Evolutionary conservation across 2,888 invertebrate genomes (phyloP).

Genomic region (Nephrocerus scutellatus): DNA sequence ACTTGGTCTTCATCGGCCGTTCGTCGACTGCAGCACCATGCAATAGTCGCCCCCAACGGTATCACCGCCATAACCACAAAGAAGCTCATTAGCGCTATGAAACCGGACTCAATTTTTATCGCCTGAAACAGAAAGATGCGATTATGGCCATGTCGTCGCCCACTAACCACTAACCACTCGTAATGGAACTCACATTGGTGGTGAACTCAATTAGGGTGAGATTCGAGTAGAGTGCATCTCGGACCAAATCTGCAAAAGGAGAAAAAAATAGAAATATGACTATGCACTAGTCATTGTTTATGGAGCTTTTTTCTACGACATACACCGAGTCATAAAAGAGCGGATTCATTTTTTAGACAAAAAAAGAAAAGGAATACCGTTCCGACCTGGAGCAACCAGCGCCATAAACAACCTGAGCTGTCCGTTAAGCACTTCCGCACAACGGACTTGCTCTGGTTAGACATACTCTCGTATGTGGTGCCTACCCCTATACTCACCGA

Average conservation of each 20-base stretch:
- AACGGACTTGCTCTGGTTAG: no score
- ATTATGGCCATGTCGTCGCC: no score
- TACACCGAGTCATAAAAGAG: no score
- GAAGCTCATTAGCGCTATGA: conserved; percentile 57
- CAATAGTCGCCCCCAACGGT: conserved; percentile 57
- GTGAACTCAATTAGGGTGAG: conserved; percentile 41
- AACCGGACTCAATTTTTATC: conserved; percentile 63
- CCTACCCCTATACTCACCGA: conserved; percentile 35
- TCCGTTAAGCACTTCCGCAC: no score
- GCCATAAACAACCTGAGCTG: no score
- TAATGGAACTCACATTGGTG: conserved; percentile 41
- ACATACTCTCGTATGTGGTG: no score
- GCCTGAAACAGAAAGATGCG: conserved; percentile 57
- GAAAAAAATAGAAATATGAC: conserved; percentile 3
- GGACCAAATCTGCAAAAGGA: conserved; percentile 37
- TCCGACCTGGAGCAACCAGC: no score
- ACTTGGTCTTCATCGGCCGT: conserved; percentile 49
- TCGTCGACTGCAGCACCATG: conserved; percentile 46
- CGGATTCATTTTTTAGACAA: no score
- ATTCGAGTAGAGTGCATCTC: conserved; percentile 44
- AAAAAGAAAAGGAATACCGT: no score
- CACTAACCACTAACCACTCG: no score
- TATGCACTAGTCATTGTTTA: no score
- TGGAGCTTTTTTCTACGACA: no score
- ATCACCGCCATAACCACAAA: conserved; percentile 59